Conservation (phyloP, 2,888 invertebrate species). For the Drosophila lutescens region DNA sequence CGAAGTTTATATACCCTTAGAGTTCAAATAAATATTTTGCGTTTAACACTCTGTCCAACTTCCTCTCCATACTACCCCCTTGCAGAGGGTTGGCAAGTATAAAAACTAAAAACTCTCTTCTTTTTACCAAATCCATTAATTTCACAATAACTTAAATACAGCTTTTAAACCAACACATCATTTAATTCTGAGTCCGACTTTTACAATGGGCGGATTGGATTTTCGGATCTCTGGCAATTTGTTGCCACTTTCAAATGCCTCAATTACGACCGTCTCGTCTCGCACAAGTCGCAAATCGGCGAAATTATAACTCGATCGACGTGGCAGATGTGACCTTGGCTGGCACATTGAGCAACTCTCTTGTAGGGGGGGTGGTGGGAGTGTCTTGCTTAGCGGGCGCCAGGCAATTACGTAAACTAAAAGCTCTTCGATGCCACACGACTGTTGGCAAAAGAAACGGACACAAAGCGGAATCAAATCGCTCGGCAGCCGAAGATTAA, state of each 20-base stretch:
- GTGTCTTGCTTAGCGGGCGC: conserved; percentile 7
- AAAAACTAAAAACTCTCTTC: no score
- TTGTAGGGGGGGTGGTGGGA: background rate
- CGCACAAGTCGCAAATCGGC: conserved; percentile 51
- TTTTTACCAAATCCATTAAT: no score
- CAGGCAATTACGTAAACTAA: conserved; percentile 48
- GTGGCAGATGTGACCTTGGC: conserved; percentile 46
- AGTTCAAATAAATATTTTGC: no score
- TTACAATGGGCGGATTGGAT: conserved; percentile 33
- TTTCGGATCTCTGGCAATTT: conserved; percentile 29
- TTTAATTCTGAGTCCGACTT: conserved; percentile 13
- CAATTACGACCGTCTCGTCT: conserved; percentile 34
- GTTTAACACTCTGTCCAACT: no score
- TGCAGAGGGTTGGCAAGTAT: no score
- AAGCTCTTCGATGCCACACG: conserved; percentile 27
- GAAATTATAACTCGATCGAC: conserved; percentile 48
- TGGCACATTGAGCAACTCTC: conserved; percentile 15
- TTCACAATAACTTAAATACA: no score
- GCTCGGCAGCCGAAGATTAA: background rate
- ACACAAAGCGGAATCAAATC: background rate
- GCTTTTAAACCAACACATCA: no score
- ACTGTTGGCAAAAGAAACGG: background rate
- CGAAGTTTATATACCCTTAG: no score
- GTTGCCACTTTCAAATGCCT: conserved; percentile 45
- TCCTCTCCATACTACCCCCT: no score